Base-by-base conservation (phyloP, 2,888 invertebrate species). In the Parasteatoda lunata region DNA sequence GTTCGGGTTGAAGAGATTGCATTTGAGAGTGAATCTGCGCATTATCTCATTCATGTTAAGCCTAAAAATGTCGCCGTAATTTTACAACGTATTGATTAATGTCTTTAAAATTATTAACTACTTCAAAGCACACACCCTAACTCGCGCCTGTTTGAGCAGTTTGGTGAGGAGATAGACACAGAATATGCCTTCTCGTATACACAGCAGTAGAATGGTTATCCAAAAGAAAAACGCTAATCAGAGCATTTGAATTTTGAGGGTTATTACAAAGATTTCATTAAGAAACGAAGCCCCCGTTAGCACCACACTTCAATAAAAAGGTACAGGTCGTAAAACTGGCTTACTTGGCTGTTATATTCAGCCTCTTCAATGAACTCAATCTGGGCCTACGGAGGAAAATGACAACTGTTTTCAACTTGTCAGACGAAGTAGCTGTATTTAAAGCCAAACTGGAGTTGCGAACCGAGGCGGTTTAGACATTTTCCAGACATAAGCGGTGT, bases 401-500 rank as follows among this genome's bases (percentile, higher is more conserved):
- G 49, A 71, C 49, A 71, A 48, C 49, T 71, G 47, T 71, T 71
- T 71, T 71, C 71, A 71, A 71, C 13, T 71, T 71, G 49, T 9
- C 47, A 70, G 71, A 71, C 71, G 49, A 71, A 49, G 49, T 71
- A 71, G 49, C 48, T 71, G 71, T 49, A 71, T 71, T 5, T 71
- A 49, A 65, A 65, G 6, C n/a, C 65, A 65, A 65, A 65, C 65
- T 65, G 65, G 65, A 9, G 15, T 65, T 65, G 65, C n/a, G 65
- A 71, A 71, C 71, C 15, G 71, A 71, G 71, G 71, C 71, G 47
- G 45, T 76, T 71, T 71, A 13, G 71, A 71, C 80, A 80, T 71
- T 70, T 84, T 78, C 71, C 73, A n/a, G n/a, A n/a, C n/a, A n/a
- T n/a, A n/a, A 80, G 64, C 72, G n/a, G 80, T 59, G 72, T 80